Percentiles rank a stretch among this genome's conserved stretches.
phyloP scores from a whole-genome alignment of 2,113 vertebrate genomes.

The Hypanus sabinus region DNA sequence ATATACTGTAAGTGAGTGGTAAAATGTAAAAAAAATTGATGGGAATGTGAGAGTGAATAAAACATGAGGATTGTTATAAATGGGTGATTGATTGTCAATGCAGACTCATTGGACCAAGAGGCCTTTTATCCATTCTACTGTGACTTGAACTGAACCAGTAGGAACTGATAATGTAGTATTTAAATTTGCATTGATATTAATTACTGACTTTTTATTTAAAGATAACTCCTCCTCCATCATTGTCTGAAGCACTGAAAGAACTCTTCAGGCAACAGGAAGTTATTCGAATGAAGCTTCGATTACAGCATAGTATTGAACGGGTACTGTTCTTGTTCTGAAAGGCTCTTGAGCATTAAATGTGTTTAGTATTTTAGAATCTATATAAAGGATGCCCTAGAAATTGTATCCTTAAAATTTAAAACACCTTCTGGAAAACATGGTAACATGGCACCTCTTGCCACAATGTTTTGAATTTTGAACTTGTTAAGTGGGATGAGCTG shows the following conservation, averaged over 20 bases:
- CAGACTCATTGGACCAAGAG: too few species aligned
- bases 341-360: neutral
- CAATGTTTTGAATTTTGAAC: neutral
- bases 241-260: slow-evolving; percentile 90
- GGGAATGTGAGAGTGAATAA: too few species aligned
- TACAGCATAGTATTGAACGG: slow-evolving; percentile 97
- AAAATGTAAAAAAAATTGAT: too few species aligned
- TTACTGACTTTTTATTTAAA: slow-evolving; percentile 46
- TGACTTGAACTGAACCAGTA: neutral
- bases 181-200: neutral
- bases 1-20: too few species aligned
- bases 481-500: neutral
- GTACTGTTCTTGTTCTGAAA: slow-evolving; percentile 50
- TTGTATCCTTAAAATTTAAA: neutral
- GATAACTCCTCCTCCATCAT: slow-evolving; percentile 93
- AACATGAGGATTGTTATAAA: too few species aligned
- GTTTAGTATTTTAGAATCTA: neutral
- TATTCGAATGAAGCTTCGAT: slow-evolving; percentile 90
- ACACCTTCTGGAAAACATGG: neutral
- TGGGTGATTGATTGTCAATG: too few species aligned
- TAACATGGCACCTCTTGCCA: neutral
- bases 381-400: neutral
- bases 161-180: neutral
- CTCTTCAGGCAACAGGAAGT: slow-evolving; percentile 96
- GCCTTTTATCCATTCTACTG: too few species aligned